Evolutionary conservation across 1,140 invertebrate genomes (phyloP), one percentile per base, ranked within the genome.

Genomic region (Atta texana): DNA sequence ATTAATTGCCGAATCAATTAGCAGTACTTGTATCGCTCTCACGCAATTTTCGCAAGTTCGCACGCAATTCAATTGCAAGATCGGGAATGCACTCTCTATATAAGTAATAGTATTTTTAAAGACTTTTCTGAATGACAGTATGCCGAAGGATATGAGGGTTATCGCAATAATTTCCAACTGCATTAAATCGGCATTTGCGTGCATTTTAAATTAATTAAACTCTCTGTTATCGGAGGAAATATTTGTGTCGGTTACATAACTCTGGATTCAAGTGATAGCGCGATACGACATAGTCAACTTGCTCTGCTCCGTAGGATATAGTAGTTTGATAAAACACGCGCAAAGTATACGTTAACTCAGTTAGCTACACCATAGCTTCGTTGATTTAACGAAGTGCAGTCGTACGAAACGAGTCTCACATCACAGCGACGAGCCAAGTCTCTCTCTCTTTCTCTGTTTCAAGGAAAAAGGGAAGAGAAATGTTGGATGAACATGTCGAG

Each of bases 1-100:
- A 84, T 84, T 61, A 61, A 78, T 49, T 74, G 21, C 24, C n/a
- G 55, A 84, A 74, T 74, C n/a, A 74, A 84, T 84, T 74, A 84
- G 69, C 53, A 24, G 49, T 3, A 28, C 55, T 31, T 66, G 61
- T 31, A 53, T n/a, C 80, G 34, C 24, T 49, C 55, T 74, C 18
- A 24, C 24, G 24, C 24, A 24, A 24, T 24, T 24, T 24, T 24
- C 24, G 24, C 24, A 24, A 80, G 21, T n/a, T 82, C 55, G 24
- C 80, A 34, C 24, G 39, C 53, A 28, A 82, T 82, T 3, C 21
- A 59, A 82, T 72, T 24, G 53, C 8, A 2, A 66, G 16, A 69
- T 44, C 55, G 68, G 7, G 8, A 31, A 28, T 21, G 34, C 6
- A n/a, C 21, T 84, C 57, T n/a, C 53, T n/a, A 8, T 24, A 14